These are phyloP conservation scores for Daptonema setosum DNA, from an alignment of 2,888 invertebrate genomes.

Conservation along the genomic window DNA sequence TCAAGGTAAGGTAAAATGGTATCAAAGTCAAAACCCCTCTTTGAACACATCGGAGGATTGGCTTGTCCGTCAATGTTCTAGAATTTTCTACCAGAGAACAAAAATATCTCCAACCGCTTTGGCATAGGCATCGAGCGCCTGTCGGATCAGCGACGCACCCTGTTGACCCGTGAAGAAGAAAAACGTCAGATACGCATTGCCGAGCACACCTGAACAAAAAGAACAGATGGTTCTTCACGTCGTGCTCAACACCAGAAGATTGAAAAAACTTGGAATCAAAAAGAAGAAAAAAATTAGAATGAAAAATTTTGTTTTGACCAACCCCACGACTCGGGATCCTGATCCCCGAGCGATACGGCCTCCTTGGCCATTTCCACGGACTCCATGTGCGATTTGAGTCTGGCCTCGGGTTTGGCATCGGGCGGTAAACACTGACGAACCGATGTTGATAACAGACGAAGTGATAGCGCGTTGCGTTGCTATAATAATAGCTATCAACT, in stretches of 20 bases:
- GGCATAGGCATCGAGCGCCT: background rate
- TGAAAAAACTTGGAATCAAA: background rate
- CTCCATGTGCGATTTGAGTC: background rate
- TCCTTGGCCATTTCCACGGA: background rate
- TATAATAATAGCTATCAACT: background rate
- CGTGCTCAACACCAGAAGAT: background rate
- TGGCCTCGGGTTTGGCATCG: background rate
- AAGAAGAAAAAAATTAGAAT: background rate
- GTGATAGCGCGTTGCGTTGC: background rate
- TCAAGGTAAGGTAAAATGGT: no score
- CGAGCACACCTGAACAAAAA: background rate
- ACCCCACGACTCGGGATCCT: background rate
- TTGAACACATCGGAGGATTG: no score
- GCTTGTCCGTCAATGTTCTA: no score
- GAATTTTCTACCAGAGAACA: no score
- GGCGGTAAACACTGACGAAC: background rate
- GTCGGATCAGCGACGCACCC: background rate
- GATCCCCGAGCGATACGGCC: background rate
- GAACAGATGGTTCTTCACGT: background rate
- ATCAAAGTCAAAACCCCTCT: no score
- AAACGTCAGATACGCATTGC: background rate
- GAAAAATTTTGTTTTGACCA: no score
- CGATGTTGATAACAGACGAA: background rate
- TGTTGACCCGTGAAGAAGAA: background rate
- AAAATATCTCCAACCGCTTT: no score